A percentile compares a stretch with the other conserved stretches of the same genome.
These are phyloP conservation scores for Illadopsis cleaveri DNA, from an alignment of 2,113 vertebrate genomes.

Conservation along the genomic window DNA sequence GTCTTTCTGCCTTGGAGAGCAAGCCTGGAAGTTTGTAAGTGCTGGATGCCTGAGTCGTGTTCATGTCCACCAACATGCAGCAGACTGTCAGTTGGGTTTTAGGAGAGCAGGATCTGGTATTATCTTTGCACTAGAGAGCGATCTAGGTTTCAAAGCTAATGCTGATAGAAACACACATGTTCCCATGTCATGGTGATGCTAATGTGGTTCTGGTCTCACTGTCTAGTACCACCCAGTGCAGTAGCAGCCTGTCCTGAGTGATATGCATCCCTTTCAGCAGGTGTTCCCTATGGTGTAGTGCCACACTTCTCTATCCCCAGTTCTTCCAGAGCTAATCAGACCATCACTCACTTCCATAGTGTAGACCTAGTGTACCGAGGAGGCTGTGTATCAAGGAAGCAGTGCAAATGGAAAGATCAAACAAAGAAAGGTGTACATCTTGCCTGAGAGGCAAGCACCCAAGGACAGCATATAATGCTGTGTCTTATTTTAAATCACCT, in stretches of 20 bases:
- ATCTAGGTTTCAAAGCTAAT: neutral
- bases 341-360: neutral
- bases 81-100: neutral
- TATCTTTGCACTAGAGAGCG: neutral
- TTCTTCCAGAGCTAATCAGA: neutral
- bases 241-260: neutral
- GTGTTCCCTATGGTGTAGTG: neutral
- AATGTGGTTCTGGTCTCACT: neutral
- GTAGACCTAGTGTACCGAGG: neutral
- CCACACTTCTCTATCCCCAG: neutral
- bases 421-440: neutral
- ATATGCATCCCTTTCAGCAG: neutral
- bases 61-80: neutral
- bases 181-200: neutral
- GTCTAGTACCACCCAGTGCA: neutral
- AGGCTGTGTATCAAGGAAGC: neutral
- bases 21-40: neutral
- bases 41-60: fast-evolving
- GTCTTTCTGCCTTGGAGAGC: neutral
- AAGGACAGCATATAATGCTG: neutral
- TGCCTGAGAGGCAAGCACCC: neutral
- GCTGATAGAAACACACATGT: neutral
- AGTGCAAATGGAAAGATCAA: neutral
- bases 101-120: neutral
- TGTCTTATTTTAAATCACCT: neutral